These are phyloP conservation scores for Achroia grisella DNA, from an alignment of 1,140 invertebrate genomes.

Conservation along the genomic window DNA sequence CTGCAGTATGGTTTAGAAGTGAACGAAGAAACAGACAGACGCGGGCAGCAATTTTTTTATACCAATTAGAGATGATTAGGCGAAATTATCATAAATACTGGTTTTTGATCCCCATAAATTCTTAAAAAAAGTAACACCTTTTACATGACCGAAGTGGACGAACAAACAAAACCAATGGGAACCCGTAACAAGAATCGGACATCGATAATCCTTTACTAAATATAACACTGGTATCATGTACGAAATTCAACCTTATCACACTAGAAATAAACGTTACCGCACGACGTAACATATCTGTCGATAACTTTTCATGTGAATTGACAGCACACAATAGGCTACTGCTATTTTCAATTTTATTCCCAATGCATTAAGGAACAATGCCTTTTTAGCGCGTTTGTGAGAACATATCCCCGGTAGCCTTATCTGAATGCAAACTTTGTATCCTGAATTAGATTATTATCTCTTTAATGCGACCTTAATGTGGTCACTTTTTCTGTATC, in stretches of 20 bases:
- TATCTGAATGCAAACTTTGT: constrained; percentile 38
- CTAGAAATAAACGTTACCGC: background rate
- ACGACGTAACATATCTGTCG: background rate
- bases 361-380: background rate
- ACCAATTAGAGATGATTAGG: too few relatives aligned
- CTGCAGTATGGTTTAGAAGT: too few relatives aligned
- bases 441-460: constrained; percentile 57
- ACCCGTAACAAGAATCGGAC: constrained; percentile 19
- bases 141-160: constrained; percentile 4
- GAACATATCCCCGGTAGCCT: constrained; percentile 5
- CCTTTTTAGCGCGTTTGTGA: background rate
- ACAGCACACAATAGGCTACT: background rate
- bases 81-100: too few relatives aligned
- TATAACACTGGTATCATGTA: background rate
- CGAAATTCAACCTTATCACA: background rate
- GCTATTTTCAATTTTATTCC: background rate
- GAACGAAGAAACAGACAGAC: too few relatives aligned
- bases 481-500: constrained; percentile 46
- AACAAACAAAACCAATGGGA: constrained; percentile 18
- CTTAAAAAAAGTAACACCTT: background rate
- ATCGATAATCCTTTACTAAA: constrained; percentile 19
- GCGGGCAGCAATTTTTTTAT: too few relatives aligned
- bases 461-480: constrained; percentile 42
- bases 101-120: too few relatives aligned
- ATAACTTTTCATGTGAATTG: background rate